Evolutionary conservation across 2,113 vertebrate genomes (phyloP).

Genomic region (Okapia johnstoni): DNA sequence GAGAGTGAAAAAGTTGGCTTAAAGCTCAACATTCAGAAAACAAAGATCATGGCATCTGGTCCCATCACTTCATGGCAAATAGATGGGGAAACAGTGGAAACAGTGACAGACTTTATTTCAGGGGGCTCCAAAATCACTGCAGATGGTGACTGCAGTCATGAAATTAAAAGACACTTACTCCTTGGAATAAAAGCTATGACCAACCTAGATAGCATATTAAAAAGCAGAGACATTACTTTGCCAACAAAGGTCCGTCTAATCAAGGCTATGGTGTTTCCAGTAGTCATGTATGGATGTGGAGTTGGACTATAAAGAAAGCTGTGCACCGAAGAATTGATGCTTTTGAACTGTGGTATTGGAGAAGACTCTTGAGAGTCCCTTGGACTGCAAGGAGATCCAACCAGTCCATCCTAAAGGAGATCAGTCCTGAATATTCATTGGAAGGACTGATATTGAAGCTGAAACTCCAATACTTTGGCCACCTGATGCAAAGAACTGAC

Average conservation of each 20-base stretch:
- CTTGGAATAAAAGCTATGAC: not conserved
- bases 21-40: too few species aligned
- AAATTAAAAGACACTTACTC: not conserved
- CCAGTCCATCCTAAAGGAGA: not conserved
- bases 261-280: not conserved
- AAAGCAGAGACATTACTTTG: not conserved
- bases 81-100: not conserved
- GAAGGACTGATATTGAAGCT: not conserved
- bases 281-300: not conserved
- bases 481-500: not conserved
- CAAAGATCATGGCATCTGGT: too few species aligned
- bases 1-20: too few species aligned
- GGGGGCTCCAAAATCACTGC: not conserved
- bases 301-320: not conserved
- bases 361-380: not conserved
- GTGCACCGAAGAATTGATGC: fast-evolving
- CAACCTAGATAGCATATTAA: not conserved
- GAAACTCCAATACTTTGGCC: not conserved
- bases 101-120: not conserved
- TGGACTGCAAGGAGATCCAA: not conserved
- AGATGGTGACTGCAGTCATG: not conserved
- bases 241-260: not conserved
- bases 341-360: not conserved
- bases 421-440: not conserved
- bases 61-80: not conserved